A percentile compares a stretch with the other conserved stretches of the same genome.
Evolutionary conservation across 2,113 vertebrate species (phyloP).

Genomic region (Coptodon rendalli): DNA sequence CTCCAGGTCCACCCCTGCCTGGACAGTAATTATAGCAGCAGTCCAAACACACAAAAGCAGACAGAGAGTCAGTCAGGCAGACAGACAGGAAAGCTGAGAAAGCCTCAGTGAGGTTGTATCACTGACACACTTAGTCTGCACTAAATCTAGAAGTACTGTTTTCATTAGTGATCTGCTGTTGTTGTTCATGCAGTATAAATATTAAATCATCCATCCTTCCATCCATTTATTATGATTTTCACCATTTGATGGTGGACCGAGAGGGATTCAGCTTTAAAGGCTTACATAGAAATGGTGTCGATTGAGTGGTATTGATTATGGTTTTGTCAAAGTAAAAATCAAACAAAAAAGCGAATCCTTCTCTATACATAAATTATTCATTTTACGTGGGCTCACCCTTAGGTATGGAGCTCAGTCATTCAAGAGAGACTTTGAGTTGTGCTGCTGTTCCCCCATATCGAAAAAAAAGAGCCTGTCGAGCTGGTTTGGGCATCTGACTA

Average conservation of each 20-base stretch:
- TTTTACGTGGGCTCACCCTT: neutral
- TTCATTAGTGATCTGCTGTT: neutral
- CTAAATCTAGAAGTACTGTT: neutral
- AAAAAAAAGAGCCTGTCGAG: neutral
- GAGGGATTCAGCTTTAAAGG: neutral
- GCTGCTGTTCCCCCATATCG: neutral
- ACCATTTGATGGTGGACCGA: neutral
- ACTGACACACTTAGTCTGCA: neutral
- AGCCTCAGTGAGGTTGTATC: neutral
- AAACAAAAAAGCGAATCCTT: neutral
- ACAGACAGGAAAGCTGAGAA: neutral
- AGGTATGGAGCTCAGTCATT: neutral
- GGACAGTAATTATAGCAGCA: conserved; percentile 22
- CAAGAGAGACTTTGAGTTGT: neutral
- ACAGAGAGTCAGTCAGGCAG: neutral
- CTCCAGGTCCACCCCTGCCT: conserved; percentile 22
- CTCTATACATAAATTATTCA: neutral
- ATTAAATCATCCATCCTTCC: neutral
- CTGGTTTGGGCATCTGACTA: neutral
- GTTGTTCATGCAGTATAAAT: neutral
- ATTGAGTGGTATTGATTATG: neutral
- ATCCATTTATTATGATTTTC: neutral
- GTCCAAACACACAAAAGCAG: conserved; percentile 20
- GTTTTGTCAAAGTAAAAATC: neutral
- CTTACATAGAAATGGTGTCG: neutral